phyloP scores from a whole-genome alignment of 2,888 invertebrate genomes.

The Alviniconcha strummeri region DNA sequence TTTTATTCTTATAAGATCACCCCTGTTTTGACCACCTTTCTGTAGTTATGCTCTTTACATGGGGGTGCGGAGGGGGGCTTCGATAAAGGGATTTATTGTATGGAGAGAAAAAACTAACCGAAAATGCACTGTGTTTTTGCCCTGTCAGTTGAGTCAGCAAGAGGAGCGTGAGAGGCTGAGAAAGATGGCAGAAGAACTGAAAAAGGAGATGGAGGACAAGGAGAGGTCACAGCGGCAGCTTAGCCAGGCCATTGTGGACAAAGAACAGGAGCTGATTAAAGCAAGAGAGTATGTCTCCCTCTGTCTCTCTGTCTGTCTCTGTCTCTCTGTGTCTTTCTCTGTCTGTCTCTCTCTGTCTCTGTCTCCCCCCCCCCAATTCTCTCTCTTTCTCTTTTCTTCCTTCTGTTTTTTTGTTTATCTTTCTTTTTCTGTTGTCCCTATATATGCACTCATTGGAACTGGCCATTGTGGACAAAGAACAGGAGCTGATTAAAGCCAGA shows the following conservation, averaged over 20 bases:
- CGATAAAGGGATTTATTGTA: no score
- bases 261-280: constrained; percentile 52
- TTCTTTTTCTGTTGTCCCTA: not conserved
- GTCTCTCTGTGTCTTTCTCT: not conserved
- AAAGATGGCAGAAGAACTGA: constrained; percentile 43
- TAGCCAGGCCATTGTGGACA: constrained; percentile 47
- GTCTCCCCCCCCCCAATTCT: not conserved
- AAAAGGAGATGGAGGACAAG: constrained; percentile 46
- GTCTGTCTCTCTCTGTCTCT: not conserved
- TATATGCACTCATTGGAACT: not conserved
- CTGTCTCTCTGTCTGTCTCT: not conserved
- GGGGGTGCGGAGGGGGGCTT: no score
- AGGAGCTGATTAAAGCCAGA: constrained; percentile 51
- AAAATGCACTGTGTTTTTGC: no score
- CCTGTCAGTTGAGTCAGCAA: constrained; percentile 14
- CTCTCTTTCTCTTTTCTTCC: not conserved
- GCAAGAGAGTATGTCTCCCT: constrained; percentile 45
- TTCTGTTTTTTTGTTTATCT: not conserved
- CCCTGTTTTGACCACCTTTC: no score
- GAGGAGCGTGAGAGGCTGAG: constrained; percentile 31
- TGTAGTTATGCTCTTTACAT: no score
- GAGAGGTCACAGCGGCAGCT: constrained; percentile 46
- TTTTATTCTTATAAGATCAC: no score
- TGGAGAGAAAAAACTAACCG: no score
- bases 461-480: constrained; percentile 50